Evolutionary conservation across 2,888 invertebrate genomes (phyloP).

Genomic region (Chymomyza amoena): DNA sequence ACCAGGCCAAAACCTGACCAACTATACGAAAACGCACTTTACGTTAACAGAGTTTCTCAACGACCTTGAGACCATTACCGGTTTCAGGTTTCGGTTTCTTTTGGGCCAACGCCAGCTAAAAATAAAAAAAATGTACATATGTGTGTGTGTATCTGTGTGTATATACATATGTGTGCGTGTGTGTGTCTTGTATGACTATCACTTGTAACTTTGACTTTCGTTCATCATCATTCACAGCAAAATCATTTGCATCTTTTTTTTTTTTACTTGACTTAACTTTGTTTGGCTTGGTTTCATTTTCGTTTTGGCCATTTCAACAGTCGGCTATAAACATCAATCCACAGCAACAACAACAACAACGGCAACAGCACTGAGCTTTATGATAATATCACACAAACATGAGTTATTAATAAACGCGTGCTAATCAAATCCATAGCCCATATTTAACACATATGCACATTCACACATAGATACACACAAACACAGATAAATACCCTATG

Average conservation of each 20-base stretch:
- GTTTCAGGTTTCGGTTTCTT: constrained; percentile 44
- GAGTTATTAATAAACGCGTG: constrained; percentile 60
- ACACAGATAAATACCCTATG: constrained; percentile 9
- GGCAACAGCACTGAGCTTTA: neutral
- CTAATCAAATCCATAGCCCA: constrained; percentile 59
- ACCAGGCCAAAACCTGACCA: neutral
- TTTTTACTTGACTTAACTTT: constrained; percentile 5
- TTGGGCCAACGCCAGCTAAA: neutral
- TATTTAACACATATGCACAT: neutral
- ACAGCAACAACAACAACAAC: neutral
- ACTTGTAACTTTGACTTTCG: constrained; percentile 29
- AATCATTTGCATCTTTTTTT: constrained; percentile 10
- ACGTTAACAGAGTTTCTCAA: constrained; percentile 42
- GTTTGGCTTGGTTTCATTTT: constrained; percentile 12
- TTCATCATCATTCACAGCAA: constrained; percentile 1
- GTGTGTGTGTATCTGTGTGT: constrained; percentile 13
- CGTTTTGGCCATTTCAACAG: constrained; percentile 45
- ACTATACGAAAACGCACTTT: constrained; percentile 26
- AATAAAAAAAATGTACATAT: too few relatives aligned
- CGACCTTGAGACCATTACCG: constrained; percentile 71
- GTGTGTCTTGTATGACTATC: constrained; percentile 30
- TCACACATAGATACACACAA: neutral
- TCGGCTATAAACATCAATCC: neutral
- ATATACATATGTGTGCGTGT: neutral
- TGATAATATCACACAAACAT: neutral